Evolutionary conservation across 2,888 invertebrate species (phyloP).

Genomic region (Chaetoderma sp.): DNA sequence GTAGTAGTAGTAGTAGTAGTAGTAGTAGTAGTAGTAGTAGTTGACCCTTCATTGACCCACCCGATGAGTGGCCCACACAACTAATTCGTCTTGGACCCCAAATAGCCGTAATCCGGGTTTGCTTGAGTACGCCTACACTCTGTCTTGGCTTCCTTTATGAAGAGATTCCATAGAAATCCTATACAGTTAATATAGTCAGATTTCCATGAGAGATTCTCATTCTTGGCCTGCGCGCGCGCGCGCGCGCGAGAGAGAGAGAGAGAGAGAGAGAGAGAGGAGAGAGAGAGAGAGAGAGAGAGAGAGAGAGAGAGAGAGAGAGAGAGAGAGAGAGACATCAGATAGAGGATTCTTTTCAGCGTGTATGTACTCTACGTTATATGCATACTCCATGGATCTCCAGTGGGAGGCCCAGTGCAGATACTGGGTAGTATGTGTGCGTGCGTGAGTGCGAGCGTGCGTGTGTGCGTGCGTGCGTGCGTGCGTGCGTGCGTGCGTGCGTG

Average conservation of each 20-base stretch:
- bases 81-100: background rate
- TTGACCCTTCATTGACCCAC: background rate
- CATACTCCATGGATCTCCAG: no score
- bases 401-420: background rate
- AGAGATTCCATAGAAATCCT: no score
- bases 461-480: background rate
- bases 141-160: no score
- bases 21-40: constrained; percentile 13
- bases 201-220: no score
- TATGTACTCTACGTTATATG: no score
- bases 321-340: constrained; percentile 3
- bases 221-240: background rate
- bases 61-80: background rate
- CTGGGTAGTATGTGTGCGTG: no score
- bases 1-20: constrained; percentile 11
- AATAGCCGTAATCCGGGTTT: background rate
- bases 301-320: constrained; percentile 13
- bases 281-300: constrained; percentile 21
- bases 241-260: constrained; percentile 2
- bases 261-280: constrained; percentile 17
- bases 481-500: background rate
- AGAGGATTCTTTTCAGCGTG: background rate
- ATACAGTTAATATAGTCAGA: no score
- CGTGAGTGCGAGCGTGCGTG: no score
- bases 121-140: no score